Base-by-base conservation (phyloP, 2,888 invertebrate genomes). In the Euproctis similis region DNA sequence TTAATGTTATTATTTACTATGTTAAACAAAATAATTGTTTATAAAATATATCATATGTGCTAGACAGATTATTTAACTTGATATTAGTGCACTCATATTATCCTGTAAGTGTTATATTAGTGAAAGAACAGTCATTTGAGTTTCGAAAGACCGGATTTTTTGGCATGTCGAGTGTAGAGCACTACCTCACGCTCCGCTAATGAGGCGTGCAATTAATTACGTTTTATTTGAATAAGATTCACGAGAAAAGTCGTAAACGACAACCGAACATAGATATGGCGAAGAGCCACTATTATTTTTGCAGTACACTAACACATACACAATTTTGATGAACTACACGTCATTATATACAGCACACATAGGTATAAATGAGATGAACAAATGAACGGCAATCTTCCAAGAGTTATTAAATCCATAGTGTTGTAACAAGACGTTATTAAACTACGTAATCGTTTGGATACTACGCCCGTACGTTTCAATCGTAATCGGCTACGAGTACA, bases 361-460 rank as follows among this genome's bases (percentile, higher is more conserved):
- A 21, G 10, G 10, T 4, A 21, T 8, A 4, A 3, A 5, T 21
- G 3, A 9, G 9, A 3, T 19, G n/a, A 5, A 19, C 19, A 24
- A 14, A 17, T 26, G 18, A n/a, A 20, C 16, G 21, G 13, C 22
- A 11, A 14, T 27, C 21, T 3, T 23, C 16, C 28, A 13, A 12
- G 24, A 28, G 14, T 24, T 17, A 23, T 24, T 23, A 28, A 22
- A 12, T n/a, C 23, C 17, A 13, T 23, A 28, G 28, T 28, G 12
- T 18, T 28, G 28, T 28, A 24, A 28, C 28, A 28, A 8, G 12
- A 24, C 12, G 12, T 24, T 24, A 28, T 28, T 28, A 28, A 28
- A 16, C 24, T 18, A 16, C 12, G 23, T 16, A 28, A 28, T 28
- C 12, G 28, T 12, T 28, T 8, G 16, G 17, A 24, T 23, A 18